These are phyloP conservation scores for Drosophila teissieri DNA, from an alignment of 1,140 invertebrate genomes.

Conservation along the genomic window DNA sequence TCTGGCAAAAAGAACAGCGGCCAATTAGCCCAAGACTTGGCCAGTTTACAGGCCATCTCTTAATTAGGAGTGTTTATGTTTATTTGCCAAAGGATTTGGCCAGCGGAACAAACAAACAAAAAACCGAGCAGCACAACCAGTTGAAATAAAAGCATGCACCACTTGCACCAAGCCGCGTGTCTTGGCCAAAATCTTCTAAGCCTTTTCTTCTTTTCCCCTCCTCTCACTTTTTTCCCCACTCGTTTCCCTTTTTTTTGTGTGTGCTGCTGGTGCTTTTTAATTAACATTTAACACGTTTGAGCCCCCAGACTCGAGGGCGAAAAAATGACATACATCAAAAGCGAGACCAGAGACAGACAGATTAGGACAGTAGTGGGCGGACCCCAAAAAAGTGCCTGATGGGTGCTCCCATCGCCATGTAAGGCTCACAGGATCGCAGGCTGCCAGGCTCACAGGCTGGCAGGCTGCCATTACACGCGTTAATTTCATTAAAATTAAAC, in stretches of 20 bases:
- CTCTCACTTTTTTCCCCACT: neutral
- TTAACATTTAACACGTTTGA: conserved; percentile 78
- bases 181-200: conserved; percentile 62
- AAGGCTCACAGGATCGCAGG: neutral
- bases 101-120: conserved; percentile 6
- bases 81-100: conserved; percentile 41
- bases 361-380: conserved; percentile 41
- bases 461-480: conserved; percentile 71
- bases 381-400: neutral
- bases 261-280: conserved; percentile 64
- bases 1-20: conserved; percentile 67
- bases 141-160: conserved; percentile 14
- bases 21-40: conserved; percentile 68
- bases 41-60: conserved; percentile 35
- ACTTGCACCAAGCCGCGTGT: conserved; percentile 42
- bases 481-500: conserved; percentile 84
- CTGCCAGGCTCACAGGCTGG: conserved; percentile 31
- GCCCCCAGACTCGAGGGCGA: neutral
- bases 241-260: neutral
- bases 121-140: neutral
- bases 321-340: conserved; percentile 78
- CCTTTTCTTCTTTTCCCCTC: conserved; percentile 1
- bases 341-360: conserved; percentile 34
- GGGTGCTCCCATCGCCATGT: neutral
- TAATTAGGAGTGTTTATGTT: conserved; percentile 78